A percentile compares a stretch with the other conserved stretches of the same genome.
Conservation (phyloP, 2,888 invertebrate species). For the Epinotia bilunana region DNA sequence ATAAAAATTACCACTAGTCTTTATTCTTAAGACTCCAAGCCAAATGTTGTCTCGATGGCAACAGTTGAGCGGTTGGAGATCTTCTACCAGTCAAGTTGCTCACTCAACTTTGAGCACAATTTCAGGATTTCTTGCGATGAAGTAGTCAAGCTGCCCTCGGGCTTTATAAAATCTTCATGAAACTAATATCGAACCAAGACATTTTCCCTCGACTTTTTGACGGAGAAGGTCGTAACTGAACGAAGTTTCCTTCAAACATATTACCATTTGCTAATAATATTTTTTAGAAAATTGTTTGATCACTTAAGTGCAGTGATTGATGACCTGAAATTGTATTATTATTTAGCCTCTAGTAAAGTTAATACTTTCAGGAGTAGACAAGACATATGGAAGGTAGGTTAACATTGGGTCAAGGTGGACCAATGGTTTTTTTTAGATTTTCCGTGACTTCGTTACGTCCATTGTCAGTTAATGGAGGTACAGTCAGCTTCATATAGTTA, state of each 20-base stretch:
- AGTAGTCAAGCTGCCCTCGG: too few species aligned
- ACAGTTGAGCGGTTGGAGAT: too few species aligned
- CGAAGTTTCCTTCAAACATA: neutral
- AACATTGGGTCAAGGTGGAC: neutral
- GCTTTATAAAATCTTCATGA: neutral
- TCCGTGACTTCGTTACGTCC: neutral
- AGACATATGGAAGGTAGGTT: neutral
- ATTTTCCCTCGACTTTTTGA: neutral
- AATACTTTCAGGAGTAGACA: neutral
- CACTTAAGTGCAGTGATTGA: conserved; percentile 20
- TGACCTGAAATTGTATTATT: neutral
- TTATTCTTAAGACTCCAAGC: too few species aligned
- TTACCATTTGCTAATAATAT: neutral
- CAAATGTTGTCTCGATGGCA: too few species aligned
- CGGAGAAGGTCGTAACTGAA: neutral
- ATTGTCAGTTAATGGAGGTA: too few species aligned
- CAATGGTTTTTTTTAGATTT: conserved; percentile 1
- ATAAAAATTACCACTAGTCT: too few species aligned
- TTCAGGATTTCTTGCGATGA: too few species aligned
- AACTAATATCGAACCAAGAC: neutral
- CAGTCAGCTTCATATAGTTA: too few species aligned
- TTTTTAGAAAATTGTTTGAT: neutral
- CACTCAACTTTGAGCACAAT: too few species aligned
- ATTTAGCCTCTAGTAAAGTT: neutral
- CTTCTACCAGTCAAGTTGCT: too few species aligned